Base-by-base conservation (phyloP, 2,113 vertebrate species). In the Anarrhichthys ocellatus region DNA sequence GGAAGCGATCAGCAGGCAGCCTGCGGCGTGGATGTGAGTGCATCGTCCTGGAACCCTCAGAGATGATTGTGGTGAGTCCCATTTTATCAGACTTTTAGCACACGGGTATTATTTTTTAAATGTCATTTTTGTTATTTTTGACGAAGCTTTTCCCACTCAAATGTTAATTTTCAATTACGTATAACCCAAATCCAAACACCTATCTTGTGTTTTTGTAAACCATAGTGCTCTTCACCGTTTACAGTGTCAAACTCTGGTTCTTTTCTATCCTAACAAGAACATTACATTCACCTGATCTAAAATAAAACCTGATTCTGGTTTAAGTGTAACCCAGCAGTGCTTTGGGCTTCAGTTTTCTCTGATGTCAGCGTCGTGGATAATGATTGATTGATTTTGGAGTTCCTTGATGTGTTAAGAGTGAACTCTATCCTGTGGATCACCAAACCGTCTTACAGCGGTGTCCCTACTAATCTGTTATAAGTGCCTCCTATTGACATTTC, bases 11-110 rank as follows among this genome's bases (percentile, higher is more conserved):
- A 73, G 98, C 98, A 0, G 98, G 97, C 91, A 99, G 98, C 93
- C 96, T 98, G 89, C 96, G 98, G 17, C 98, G 98, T 74, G 98
- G 98, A 91, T 99, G 98, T 93, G 98, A 99, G 94, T 99, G 98
- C 95, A 99, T 99, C 95, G 98, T 99, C 86, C 94, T 99, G 92
- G 98, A 99, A 91, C 98, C 98, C 67, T 99, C 98, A 79, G 98
- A 99, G 95, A 99, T 99, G 98, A 99, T 99, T 92, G 98, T 99
- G 98, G 98, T 99, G 96, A 96, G 95, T 95, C 58, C 3, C 22
- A 2, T 52, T 52, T 22, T 22, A 68, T 85, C 34, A 8, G 3
- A 48, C 24, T 64, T 76, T 74, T 56, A 71, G 24, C 56, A 32
- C 4, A 0, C 34, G 10, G 1, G 50, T 65, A 50, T 83, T 0